These are phyloP conservation scores for Montifringilla adamsi DNA, from an alignment of 2,113 vertebrate species.

Conservation along the genomic window DNA sequence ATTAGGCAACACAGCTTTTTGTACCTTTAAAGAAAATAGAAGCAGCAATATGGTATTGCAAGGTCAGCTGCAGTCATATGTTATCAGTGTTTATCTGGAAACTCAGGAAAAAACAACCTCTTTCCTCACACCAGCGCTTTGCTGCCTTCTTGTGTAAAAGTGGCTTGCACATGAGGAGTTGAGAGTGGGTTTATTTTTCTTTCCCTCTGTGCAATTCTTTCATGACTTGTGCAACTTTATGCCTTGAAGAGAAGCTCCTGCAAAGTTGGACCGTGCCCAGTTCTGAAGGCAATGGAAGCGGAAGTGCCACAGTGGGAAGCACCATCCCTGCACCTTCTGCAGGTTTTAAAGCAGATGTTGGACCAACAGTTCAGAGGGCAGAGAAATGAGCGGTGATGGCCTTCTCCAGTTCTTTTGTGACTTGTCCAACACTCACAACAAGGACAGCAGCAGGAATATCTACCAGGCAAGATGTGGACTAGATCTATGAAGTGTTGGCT, in stretches of 20 bases:
- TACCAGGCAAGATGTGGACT: background rate
- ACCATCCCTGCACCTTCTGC: background rate
- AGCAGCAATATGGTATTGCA: background rate
- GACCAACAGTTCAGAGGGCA: background rate
- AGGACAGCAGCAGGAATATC: background rate
- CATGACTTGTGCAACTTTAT: background rate
- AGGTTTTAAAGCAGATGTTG: background rate
- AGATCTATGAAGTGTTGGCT: background rate
- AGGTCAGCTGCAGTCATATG: background rate
- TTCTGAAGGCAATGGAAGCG: background rate
- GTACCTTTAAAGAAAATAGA: background rate
- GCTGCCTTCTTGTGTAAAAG: background rate
- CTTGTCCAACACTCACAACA: background rate
- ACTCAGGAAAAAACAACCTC: background rate
- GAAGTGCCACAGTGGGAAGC: background rate
- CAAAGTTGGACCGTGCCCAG: fast-evolving
- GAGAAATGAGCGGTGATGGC: background rate
- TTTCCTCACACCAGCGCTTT: background rate
- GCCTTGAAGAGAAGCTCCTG: background rate
- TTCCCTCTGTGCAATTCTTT: background rate
- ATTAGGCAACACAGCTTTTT: background rate
- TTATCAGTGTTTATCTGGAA: background rate
- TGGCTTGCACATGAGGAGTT: background rate
- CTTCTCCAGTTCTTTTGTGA: background rate
- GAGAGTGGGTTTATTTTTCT: background rate